Base-by-base conservation (phyloP, 2,888 invertebrate species). In the Apodemia hepburni region DNA sequence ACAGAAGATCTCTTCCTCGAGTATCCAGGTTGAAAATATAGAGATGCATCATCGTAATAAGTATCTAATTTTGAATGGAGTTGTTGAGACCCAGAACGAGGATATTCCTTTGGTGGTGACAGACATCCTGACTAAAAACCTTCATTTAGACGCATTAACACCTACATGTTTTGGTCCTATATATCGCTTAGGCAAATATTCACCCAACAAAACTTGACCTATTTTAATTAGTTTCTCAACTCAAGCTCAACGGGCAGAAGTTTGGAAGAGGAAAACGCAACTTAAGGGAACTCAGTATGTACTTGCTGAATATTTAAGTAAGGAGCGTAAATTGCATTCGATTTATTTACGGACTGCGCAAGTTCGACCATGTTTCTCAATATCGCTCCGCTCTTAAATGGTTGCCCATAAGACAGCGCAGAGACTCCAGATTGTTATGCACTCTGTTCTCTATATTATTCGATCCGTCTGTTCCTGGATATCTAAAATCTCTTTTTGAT, bases 31-130 rank as follows among this genome's bases (percentile, higher is more conserved):
- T n/a, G 45, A 45, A n/a, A 45, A 45, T 3, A 45, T 45, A 6
- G 45, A 45, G n/a, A 45, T 45, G 45, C 45, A n/a, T 45, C 45
- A 45, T n/a, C 45, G 45, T 6, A 45, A 45, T 45, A 45, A 45
- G 15, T 45, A 45, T 45, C 15, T 45, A n/a, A 45, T 45, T 45
- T 45, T 45, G n/a, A 45, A 45, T n/a, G n/a, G 45, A 3, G n/a
- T 45, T 12, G 15, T 15, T 45, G 45, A n/a, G 3, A 6, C n/a
- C 1, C 3, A 15, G 1, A n/a, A 45, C 15, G 15, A 45, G 7
- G 15, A 45, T 45, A n/a, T 45, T 45, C 45, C 45, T 45, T 15
- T 45, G 45, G 2, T n/a, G 45, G 45, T 45, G 12, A 15, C 45
- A 9, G 45, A 45, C 4, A n/a, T 45, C n/a, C 12, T 45, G 12